phyloP scores from a whole-genome alignment of 2,888 invertebrate species.

The Loripinus fragilis region DNA sequence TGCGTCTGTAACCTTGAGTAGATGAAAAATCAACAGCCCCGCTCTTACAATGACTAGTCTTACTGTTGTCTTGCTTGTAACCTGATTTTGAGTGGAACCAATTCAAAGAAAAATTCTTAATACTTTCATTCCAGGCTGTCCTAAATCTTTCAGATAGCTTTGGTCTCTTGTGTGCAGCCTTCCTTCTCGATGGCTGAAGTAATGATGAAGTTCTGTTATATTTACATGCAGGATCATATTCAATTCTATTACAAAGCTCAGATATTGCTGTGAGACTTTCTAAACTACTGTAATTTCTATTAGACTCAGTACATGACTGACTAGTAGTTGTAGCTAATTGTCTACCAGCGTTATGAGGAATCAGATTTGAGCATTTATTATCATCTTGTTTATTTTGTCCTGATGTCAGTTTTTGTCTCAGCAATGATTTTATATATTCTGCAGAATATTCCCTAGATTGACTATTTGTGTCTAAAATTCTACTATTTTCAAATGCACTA shows the following conservation, averaged over 20 bases:
- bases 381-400: neutral
- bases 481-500: too few species aligned
- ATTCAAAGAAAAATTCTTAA: neutral
- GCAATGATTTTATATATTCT: neutral
- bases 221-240: constrained; percentile 21
- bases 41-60: too few species aligned
- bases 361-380: neutral
- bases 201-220: too few species aligned
- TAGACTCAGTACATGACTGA: too few species aligned
- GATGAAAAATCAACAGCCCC: too few species aligned
- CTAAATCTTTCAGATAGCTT: neutral
- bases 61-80: too few species aligned
- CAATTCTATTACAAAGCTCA: constrained; percentile 36
- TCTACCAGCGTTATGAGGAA: neutral
- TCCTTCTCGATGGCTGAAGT: neutral
- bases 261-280: constrained; percentile 25
- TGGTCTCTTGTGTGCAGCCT: neutral
- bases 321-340: neutral
- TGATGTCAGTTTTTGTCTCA: neutral
- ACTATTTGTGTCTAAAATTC: too few species aligned
- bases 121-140: constrained; percentile 1
- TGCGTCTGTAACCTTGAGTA: too few species aligned
- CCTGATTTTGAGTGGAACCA: too few species aligned
- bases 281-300: neutral
- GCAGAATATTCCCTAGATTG: too few species aligned